Percentiles rank a stretch among this genome's conserved stretches.
These are phyloP conservation scores for Drosophila infuscata DNA, from an alignment of 2,888 invertebrate genomes.

Conservation along the genomic window DNA sequence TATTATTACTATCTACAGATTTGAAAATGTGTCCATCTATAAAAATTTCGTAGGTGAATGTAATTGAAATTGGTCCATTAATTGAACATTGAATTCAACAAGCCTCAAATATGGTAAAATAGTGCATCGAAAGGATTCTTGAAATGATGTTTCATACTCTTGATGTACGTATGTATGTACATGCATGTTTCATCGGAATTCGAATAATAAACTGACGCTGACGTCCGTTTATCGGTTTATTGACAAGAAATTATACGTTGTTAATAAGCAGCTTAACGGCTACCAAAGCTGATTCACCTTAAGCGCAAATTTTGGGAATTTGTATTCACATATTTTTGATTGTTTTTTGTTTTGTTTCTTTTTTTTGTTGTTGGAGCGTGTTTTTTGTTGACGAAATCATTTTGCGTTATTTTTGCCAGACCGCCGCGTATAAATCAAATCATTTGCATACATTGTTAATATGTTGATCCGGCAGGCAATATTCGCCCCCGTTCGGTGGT, in stretches of 20 bases:
- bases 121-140: background rate
- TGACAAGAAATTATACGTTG: slow-evolving; percentile 31
- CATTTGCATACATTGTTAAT: slow-evolving; percentile 65
- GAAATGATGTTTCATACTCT: background rate
- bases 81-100: no score
- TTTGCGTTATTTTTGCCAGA: slow-evolving; percentile 26
- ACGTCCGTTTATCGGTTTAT: slow-evolving; percentile 20
- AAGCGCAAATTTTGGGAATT: slow-evolving; percentile 10
- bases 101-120: background rate
- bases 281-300: slow-evolving; percentile 9
- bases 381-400: slow-evolving; percentile 51
- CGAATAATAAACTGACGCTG: background rate
- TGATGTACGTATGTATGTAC: background rate
- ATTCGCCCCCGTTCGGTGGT: slow-evolving; percentile 5
- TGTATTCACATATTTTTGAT: slow-evolving; percentile 28
- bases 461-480: slow-evolving; percentile 19
- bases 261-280: slow-evolving; percentile 32
- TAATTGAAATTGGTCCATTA: background rate
- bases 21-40: background rate
- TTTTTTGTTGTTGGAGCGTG: slow-evolving; percentile 9
- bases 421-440: slow-evolving; percentile 40
- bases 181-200: no score
- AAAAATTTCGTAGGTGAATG: background rate
- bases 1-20: background rate
- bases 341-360: slow-evolving; percentile 3